Percentiles rank a stretch among this genome's conserved stretches.
These are phyloP conservation scores for Ovis canadensis DNA, from an alignment of 2,113 vertebrate species.

Conservation along the genomic window DNA sequence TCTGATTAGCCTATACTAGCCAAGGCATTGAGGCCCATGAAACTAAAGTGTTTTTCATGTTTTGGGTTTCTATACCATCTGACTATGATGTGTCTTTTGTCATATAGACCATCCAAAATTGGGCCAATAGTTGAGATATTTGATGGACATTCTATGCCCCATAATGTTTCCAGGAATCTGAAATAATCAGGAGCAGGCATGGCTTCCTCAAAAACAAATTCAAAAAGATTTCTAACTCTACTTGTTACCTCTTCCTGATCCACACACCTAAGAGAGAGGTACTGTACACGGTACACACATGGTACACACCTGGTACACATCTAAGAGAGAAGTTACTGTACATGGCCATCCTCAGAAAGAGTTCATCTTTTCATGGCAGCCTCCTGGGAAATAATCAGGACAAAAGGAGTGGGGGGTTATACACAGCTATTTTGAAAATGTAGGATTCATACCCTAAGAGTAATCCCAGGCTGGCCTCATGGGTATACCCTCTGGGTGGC, in stretches of 20 bases:
- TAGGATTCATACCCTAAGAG: background rate
- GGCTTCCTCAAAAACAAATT: background rate
- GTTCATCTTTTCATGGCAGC: background rate
- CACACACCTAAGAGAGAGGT: background rate
- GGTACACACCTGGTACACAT: no score
- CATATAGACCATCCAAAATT: background rate
- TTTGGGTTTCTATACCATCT: background rate
- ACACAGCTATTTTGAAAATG: background rate
- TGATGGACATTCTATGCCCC: background rate
- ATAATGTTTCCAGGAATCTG: background rate
- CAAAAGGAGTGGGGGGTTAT: background rate
- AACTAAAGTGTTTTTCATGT: background rate
- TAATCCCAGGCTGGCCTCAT: background rate
- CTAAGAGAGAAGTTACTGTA: background rate
- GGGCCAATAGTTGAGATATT: background rate
- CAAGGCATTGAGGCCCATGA: background rate
- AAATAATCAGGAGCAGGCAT: background rate
- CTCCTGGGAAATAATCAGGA: background rate
- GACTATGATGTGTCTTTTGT: background rate
- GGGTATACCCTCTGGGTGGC: background rate
- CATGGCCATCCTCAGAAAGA: background rate
- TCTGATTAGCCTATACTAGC: background rate
- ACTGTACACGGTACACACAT: background rate
- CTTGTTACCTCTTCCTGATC: background rate
- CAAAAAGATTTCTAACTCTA: background rate